Conservation (phyloP, 2,888 invertebrate species). For the Aporophyla lueneburgensis region DNA sequence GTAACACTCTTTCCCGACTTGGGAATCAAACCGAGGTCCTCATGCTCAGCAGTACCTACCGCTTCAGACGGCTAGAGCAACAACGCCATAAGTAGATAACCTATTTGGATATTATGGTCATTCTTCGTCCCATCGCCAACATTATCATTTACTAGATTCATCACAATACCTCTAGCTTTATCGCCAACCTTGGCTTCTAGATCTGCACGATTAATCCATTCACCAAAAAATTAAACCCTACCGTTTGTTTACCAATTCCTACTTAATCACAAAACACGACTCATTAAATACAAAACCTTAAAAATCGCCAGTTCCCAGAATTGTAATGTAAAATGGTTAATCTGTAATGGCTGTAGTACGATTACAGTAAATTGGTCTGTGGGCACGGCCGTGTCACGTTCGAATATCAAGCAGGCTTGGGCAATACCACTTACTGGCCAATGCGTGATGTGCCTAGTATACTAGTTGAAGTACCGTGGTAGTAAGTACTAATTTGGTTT, state of each 20-base stretch:
- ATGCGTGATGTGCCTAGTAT: slow-evolving; percentile 83
- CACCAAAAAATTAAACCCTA: slow-evolving; percentile 38
- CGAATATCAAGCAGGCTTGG: slow-evolving; percentile 87
- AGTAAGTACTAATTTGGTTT: slow-evolving; percentile 51
- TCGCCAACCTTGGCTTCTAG: slow-evolving; percentile 17
- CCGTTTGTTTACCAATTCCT: slow-evolving; percentile 51
- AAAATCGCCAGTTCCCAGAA: slow-evolving; percentile 84
- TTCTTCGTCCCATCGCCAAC: not conserved
- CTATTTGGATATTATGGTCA: not conserved
- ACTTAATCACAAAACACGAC: slow-evolving; percentile 60
- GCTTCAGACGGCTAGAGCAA: too few relatives aligned
- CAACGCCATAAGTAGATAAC: not conserved
- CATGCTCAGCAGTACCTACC: too few relatives aligned
- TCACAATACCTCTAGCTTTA: not conserved
- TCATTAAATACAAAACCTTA: slow-evolving; percentile 64
- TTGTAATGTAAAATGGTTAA: slow-evolving; percentile 88
- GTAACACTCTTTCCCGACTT: too few relatives aligned
- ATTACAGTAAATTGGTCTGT: slow-evolving; percentile 88
- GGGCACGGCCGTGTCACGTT: slow-evolving; percentile 85
- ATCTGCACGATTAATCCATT: slow-evolving; percentile 50
- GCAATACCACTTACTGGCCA: slow-evolving; percentile 84
- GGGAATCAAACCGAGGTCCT: too few relatives aligned
- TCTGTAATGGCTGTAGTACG: slow-evolving; percentile 84
- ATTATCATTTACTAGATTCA: slow-evolving; percentile 5
- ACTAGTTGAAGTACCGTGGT: slow-evolving; percentile 42